These are phyloP conservation scores for Acromyrmex heyeri DNA, from an alignment of 1,140 invertebrate species.

Conservation along the genomic window DNA sequence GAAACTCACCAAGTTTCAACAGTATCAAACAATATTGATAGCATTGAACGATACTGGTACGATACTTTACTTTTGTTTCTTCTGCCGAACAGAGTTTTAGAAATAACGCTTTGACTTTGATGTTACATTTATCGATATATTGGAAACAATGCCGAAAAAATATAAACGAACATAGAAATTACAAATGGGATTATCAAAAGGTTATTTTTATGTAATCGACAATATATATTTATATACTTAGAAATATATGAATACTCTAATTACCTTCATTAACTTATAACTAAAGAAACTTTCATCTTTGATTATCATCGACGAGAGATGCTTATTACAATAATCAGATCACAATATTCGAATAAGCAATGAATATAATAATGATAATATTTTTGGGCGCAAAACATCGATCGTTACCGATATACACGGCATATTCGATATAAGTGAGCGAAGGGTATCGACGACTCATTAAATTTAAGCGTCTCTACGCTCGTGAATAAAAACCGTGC, in stretches of 20 bases:
- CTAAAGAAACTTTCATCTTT: not conserved
- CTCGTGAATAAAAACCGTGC: slow-evolving; percentile 38
- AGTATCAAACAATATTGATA: slow-evolving; percentile 31
- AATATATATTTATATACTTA: not conserved
- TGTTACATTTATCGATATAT: not conserved
- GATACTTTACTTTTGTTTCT: slow-evolving; percentile 1
- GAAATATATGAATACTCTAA: not conserved
- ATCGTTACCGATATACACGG: not conserved
- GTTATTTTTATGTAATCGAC: not conserved
- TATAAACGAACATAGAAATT: no score
- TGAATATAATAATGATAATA: not conserved
- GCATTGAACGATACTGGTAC: not conserved
- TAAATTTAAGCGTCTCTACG: slow-evolving; percentile 46
- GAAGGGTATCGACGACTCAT: slow-evolving; percentile 26
- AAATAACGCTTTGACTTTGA: slow-evolving; percentile 12
- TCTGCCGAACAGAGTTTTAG: not conserved
- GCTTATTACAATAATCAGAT: not conserved
- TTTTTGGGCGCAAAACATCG: not conserved
- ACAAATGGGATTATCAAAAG: not conserved
- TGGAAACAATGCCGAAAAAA: not conserved
- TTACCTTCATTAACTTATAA: not conserved
- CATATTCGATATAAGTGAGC: not conserved
- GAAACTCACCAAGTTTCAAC: slow-evolving; percentile 1
- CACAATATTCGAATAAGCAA: not conserved
- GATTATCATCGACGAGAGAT: no score